Percentiles rank a stretch among this genome's conserved stretches.
Conservation (phyloP, 2,113 vertebrate genomes). For the Ceratotherium simum region DNA sequence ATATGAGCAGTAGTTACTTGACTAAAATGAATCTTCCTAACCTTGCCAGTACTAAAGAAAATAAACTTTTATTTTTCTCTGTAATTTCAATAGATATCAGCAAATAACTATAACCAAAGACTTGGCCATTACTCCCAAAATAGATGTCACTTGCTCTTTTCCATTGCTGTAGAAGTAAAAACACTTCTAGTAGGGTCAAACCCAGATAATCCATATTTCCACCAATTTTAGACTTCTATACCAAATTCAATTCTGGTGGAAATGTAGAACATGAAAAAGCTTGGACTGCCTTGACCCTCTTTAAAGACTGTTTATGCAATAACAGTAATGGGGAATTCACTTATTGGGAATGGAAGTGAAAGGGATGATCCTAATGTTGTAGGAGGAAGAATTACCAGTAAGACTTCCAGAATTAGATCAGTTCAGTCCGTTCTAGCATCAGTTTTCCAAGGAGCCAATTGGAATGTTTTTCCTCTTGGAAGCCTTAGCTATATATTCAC, state of each 20-base stretch:
- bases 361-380: neutral
- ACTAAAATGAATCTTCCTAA: neutral
- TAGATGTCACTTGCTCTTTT: neutral
- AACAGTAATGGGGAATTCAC: neutral
- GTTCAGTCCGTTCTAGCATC: neutral
- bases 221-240: neutral
- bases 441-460: neutral
- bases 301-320: neutral
- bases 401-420: neutral
- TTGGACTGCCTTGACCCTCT: neutral
- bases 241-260: neutral
- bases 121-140: neutral
- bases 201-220: neutral
- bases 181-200: neutral
- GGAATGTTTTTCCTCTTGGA: neutral
- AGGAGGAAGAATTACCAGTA: neutral
- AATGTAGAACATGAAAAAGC: neutral
- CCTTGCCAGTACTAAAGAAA: neutral
- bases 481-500: neutral
- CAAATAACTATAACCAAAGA: constrained; percentile 45
- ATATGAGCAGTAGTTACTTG: neutral
- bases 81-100: constrained; percentile 24
- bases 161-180: neutral
- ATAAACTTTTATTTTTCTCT: neutral
- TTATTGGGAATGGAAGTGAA: neutral